Evolutionary conservation across 1,140 invertebrate species (phyloP).

Genomic region (Euwallacea fornicatus): DNA sequence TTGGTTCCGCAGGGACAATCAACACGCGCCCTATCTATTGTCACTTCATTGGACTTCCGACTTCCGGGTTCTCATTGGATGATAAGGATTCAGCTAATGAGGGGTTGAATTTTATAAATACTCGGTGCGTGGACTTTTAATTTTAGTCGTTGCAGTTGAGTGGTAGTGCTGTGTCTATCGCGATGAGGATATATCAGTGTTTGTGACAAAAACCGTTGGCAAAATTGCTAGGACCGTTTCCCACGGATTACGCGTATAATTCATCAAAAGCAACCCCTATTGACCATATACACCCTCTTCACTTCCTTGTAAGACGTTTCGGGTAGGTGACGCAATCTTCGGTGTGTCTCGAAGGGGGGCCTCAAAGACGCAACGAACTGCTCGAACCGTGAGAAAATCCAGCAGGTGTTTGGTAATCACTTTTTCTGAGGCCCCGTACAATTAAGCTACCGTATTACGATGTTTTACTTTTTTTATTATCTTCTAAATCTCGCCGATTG

Average conservation of each 20-base stretch:
- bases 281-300: background rate
- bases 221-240: background rate
- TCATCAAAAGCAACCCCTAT: constrained; percentile 1
- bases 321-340: constrained; percentile 2
- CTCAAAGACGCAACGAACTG: constrained; percentile 6
- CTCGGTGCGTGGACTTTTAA: constrained; percentile 22
- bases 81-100: constrained; percentile 14
- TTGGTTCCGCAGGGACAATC: constrained; percentile 25
- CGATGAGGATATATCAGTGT: background rate
- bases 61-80: constrained; percentile 47
- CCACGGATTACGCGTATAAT: constrained; percentile 5
- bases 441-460: constrained; percentile 45
- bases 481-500: constrained; percentile 32
- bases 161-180: background rate
- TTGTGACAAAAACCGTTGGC: background rate
- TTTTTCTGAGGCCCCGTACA: constrained; percentile 35
- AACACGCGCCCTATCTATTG: constrained; percentile 38
- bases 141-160: constrained; percentile 4
- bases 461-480: constrained; percentile 34
- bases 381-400: constrained; percentile 45
- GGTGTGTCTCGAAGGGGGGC: constrained; percentile 9
- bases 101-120: constrained; percentile 43
- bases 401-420: constrained; percentile 47
- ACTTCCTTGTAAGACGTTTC: constrained; percentile 5
- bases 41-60: constrained; percentile 40